Percentiles rank a stretch among this genome's conserved stretches.
Evolutionary conservation across 1,140 invertebrate genomes (phyloP).

Genomic region (Periplaneta americana): DNA sequence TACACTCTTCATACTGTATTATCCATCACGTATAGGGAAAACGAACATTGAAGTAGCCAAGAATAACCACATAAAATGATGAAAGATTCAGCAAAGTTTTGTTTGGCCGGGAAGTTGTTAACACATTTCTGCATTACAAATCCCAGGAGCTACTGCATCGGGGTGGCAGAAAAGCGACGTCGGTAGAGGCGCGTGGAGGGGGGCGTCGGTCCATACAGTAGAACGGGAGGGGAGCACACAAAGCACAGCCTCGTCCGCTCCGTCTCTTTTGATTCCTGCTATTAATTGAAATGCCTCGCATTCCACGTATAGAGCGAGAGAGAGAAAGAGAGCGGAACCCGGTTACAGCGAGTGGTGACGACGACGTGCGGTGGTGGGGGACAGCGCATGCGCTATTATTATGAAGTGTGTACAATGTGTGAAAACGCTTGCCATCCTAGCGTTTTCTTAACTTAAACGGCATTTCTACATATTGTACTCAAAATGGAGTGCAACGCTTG

Average conservation of each 20-base stretch:
- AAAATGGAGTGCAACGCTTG: background rate
- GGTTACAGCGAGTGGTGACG: background rate
- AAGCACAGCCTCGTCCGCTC: conserved; percentile 1
- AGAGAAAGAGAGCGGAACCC: background rate
- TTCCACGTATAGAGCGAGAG: conserved; percentile 7
- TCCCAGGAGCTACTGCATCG: background rate
- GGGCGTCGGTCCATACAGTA: background rate
- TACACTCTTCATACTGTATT: too few species aligned
- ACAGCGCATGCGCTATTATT: background rate
- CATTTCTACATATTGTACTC: background rate
- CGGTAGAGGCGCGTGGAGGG: background rate
- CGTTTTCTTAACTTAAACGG: background rate
- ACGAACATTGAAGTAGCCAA: too few species aligned
- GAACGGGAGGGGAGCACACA: background rate
- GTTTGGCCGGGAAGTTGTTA: background rate
- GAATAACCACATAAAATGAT: too few species aligned
- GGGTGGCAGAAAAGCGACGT: background rate
- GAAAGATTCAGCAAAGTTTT: too few species aligned
- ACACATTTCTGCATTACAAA: background rate
- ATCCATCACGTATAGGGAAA: too few species aligned
- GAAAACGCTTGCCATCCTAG: background rate
- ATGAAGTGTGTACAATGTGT: background rate
- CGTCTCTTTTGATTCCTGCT: conserved; percentile 16
- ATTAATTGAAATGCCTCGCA: conserved; percentile 18
- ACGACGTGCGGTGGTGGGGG: background rate